phyloP scores from a whole-genome alignment of 2,797 vertebrate species.

The Sciurus carolinensis region DNA sequence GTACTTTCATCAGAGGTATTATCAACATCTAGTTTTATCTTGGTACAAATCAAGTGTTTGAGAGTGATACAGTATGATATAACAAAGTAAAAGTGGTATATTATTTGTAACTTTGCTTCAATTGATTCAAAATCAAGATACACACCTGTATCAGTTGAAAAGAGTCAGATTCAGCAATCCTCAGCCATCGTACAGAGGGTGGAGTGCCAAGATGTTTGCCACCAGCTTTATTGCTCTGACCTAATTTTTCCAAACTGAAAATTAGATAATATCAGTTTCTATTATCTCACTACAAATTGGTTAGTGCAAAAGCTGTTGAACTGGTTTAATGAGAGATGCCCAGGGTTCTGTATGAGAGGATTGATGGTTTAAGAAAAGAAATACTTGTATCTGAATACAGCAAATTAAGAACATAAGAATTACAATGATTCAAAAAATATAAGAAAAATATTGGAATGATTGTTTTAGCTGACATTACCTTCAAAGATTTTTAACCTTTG shows the following conservation, averaged over 20 bases:
- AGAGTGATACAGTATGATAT: not conserved
- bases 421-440: not conserved
- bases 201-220: not conserved
- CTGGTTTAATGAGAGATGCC: slow-evolving; percentile 42
- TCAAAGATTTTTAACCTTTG: not conserved
- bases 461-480: not conserved
- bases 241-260: slow-evolving; percentile 65
- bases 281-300: not conserved
- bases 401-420: slow-evolving; percentile 3
- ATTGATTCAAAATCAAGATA: slow-evolving; percentile 52
- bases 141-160: not conserved
- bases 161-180: not conserved
- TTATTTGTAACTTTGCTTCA: slow-evolving; percentile 28
- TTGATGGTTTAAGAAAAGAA: slow-evolving; percentile 25
- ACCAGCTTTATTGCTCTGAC: slow-evolving; percentile 45
- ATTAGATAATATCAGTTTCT: slow-evolving; percentile 63
- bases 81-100: not conserved
- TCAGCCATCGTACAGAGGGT: not conserved
- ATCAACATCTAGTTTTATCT: not conserved
- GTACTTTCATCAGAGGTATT: slow-evolving; percentile 21
- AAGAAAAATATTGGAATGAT: not conserved
- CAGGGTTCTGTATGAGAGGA: slow-evolving; percentile 29
- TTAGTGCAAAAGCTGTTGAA: slow-evolving; percentile 42
- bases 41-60: not conserved
- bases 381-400: not conserved